Base-by-base conservation (phyloP, 1,140 invertebrate species). In the Lordiphosa clarofinis region DNA sequence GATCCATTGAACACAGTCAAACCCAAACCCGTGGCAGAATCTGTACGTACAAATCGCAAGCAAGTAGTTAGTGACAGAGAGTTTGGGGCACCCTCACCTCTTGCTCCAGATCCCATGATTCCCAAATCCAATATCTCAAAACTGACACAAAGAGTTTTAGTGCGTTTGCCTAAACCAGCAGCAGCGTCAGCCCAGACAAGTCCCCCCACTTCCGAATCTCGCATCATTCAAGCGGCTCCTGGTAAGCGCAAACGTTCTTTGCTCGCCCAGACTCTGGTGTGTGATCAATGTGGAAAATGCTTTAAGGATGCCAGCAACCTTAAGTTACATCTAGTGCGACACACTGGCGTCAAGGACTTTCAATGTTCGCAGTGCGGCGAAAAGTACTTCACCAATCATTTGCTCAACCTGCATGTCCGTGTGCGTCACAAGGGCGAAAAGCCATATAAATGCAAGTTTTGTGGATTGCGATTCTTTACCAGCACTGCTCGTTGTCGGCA, bases 361-460 rank as follows among this genome's bases (percentile, higher is more conserved):
- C 44, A 53, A 12, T 73, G 71, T 31, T 4, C 10, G 3, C 37
- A 36, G 15, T 73, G 71, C 12, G 44, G 39, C 0, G 12, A 3
- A 4, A 60, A 44, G 12, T 67, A 57, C 3, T 53, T 67, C 11
- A 55, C 44, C 0, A 43, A 56, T 19, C 37, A 58, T 37, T 44
- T 73, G 13, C 21, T 58, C 1, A 66, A 55, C 9, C 12, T 67
- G 6, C 71, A 73, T 35, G 36, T 52, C 8, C 56, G 57, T 1
- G 63, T 67, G 0, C 58, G 49, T 2, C 71, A 73, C 12, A 11
- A 57, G 10, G 71, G 71, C 1, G 71, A 73, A 31, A 35, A 7
- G 15, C 71, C 71, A 0, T 73, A 55, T 7, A 39, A 38, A 7
- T 73, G 71, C 12, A 47, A 39, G 12, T 67, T 67, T 9, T 73